These are phyloP conservation scores for Alitta virens DNA, from an alignment of 2,888 invertebrate genomes.

Conservation along the genomic window DNA sequence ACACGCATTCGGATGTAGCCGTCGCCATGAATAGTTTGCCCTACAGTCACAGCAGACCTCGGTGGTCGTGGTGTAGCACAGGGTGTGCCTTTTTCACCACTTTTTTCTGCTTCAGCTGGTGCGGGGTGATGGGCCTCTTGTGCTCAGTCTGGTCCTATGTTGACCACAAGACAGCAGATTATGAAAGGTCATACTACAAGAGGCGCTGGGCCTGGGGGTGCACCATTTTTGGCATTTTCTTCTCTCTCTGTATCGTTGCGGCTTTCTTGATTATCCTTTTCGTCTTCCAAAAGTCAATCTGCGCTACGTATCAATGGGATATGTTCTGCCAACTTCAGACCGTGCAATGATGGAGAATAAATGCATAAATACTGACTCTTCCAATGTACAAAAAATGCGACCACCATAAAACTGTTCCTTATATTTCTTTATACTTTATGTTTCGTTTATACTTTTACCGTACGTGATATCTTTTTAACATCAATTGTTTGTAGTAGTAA, in stretches of 20 bases:
- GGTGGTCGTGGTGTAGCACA: constrained; percentile 17
- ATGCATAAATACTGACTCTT: too few species aligned
- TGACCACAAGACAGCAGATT: constrained; percentile 19
- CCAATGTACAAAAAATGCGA: too few species aligned
- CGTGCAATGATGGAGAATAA: too few species aligned
- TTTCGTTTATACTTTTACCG: too few species aligned
- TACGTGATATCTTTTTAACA: too few species aligned
- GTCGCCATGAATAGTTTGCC: background rate
- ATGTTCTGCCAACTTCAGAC: too few species aligned
- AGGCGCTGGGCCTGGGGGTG: constrained; percentile 18
- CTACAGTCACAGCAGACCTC: background rate
- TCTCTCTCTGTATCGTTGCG: background rate
- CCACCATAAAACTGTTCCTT: too few species aligned
- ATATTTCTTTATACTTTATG: too few species aligned
- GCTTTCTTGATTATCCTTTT: constrained; percentile 7
- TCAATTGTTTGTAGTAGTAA: too few species aligned
- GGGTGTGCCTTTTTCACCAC: constrained; percentile 10
- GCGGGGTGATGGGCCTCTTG: constrained; percentile 15
- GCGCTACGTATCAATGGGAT: background rate
- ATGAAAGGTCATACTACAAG: constrained; percentile 15
- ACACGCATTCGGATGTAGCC: background rate
- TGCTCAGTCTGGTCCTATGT: constrained; percentile 14
- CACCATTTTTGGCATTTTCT: constrained; percentile 10
- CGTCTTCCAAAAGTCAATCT: constrained; percentile 2
- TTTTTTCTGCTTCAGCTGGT: constrained; percentile 10